phyloP scores from a whole-genome alignment of 2,888 invertebrate species.

The Drosophila pegasa region DNA sequence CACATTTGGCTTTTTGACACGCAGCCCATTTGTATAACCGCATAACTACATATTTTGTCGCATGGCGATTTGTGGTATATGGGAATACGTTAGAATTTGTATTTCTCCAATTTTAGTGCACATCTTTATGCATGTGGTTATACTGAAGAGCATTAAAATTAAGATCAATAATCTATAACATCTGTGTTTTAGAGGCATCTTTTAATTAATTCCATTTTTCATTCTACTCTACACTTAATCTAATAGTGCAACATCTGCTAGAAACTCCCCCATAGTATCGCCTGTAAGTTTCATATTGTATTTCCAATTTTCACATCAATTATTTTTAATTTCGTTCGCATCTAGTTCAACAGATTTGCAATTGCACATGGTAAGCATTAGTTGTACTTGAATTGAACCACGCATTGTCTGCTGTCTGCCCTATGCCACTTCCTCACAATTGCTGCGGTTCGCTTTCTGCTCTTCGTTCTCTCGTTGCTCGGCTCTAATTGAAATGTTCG shows the following conservation, averaged over 20 bases:
- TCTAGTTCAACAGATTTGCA: conserved; percentile 7
- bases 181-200: background rate
- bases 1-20: conserved; percentile 57
- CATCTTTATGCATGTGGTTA: background rate
- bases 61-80: conserved; percentile 28
- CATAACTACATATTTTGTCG: conserved; percentile 28
- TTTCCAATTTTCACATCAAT: conserved; percentile 3
- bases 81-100: background rate
- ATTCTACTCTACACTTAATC: background rate
- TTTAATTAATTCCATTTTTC: background rate
- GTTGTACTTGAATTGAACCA: conserved; percentile 43
- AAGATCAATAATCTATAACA: too few species aligned
- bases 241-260: background rate
- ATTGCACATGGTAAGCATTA: conserved; percentile 44
- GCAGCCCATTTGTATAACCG: conserved; percentile 22
- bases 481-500: conserved; percentile 66
- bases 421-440: conserved; percentile 14
- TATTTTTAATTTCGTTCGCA: conserved; percentile 13
- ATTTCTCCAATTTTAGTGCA: background rate
- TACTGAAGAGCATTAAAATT: too few species aligned
- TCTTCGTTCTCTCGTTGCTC: conserved; percentile 15
- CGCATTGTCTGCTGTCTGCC: conserved; percentile 35
- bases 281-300: background rate
- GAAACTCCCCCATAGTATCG: background rate
- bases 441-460: conserved; percentile 10